Percentiles rank a stretch among this genome's conserved stretches.
Conservation (phyloP, 2,113 vertebrate genomes). For the Hemiscyllium ocellatum region DNA sequence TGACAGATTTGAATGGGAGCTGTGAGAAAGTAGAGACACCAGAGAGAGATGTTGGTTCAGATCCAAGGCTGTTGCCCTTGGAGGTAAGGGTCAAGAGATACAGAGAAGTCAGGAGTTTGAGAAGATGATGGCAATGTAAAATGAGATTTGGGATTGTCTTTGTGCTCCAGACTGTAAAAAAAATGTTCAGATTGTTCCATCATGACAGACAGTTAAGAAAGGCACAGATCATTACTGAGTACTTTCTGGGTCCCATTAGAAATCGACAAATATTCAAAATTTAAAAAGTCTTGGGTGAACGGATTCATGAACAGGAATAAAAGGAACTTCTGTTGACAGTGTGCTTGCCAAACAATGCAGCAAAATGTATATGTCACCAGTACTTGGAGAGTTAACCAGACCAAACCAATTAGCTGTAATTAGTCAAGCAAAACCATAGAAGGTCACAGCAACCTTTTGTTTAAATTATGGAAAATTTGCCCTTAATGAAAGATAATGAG, state of each 20-base stretch:
- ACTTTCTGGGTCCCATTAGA: neutral
- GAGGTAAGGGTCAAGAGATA: neutral
- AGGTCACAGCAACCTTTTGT: conserved; percentile 21
- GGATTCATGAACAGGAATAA: neutral
- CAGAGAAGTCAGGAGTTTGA: neutral
- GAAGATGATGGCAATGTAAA: neutral
- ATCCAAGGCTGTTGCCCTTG: neutral
- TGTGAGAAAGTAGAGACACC: neutral
- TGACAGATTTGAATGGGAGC: neutral
- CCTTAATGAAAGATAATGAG: conserved; percentile 33
- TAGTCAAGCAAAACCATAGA: conserved; percentile 20
- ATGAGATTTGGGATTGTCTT: neutral
- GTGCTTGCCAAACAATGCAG: neutral
- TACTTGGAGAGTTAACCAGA: conserved; percentile 13
- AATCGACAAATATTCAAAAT: neutral
- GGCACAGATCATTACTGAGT: neutral
- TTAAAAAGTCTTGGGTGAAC: neutral
- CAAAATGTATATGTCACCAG: neutral
- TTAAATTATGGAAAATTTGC: conserved; percentile 28
- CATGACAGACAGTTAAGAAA: neutral
- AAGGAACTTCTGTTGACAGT: neutral
- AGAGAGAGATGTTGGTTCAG: neutral
- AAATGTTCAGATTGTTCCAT: neutral
- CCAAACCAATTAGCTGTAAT: conserved; percentile 31
- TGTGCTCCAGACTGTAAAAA: neutral